Conservation (phyloP, 2,797 vertebrate species). For the Gila robusta region DNA sequence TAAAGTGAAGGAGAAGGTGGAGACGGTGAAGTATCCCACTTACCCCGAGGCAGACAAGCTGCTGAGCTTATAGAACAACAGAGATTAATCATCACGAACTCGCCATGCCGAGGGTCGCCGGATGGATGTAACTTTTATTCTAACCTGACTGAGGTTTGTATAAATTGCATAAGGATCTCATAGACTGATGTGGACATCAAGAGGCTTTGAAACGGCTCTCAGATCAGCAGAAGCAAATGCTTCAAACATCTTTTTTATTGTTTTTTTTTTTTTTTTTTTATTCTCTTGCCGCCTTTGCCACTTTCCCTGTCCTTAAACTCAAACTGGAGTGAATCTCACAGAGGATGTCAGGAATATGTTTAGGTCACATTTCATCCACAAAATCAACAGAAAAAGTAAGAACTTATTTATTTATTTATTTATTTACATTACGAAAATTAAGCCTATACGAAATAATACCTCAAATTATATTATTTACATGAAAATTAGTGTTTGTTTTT, state of each 20-base stretch:
- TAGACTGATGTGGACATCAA: neutral
- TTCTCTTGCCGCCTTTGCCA: neutral
- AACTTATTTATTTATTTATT: neutral
- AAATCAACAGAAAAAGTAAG: slow-evolving; percentile 1
- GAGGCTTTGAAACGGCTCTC: neutral
- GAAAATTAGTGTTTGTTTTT: too few relatives aligned
- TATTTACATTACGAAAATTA: neutral
- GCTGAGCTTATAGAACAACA: slow-evolving; percentile 74
- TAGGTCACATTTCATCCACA: slow-evolving; percentile 36
- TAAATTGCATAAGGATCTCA: slow-evolving; percentile 13
- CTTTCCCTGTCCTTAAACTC: neutral
- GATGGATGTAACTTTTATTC: neutral
- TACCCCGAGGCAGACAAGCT: slow-evolving; percentile 96
- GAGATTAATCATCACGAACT: slow-evolving; percentile 29
- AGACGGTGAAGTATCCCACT: slow-evolving; percentile 96
- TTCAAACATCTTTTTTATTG: neutral
- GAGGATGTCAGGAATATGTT: neutral
- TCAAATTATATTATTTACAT: neutral
- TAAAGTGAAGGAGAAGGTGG: slow-evolving; percentile 97
- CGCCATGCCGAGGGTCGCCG: neutral
- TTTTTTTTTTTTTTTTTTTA: neutral
- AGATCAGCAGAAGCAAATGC: slow-evolving; percentile 23
- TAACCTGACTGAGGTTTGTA: slow-evolving; percentile 37
- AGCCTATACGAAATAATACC: neutral
- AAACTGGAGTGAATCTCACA: neutral